Conservation (phyloP, 1,140 invertebrate genomes). For the Cydia strobilella region DNA sequence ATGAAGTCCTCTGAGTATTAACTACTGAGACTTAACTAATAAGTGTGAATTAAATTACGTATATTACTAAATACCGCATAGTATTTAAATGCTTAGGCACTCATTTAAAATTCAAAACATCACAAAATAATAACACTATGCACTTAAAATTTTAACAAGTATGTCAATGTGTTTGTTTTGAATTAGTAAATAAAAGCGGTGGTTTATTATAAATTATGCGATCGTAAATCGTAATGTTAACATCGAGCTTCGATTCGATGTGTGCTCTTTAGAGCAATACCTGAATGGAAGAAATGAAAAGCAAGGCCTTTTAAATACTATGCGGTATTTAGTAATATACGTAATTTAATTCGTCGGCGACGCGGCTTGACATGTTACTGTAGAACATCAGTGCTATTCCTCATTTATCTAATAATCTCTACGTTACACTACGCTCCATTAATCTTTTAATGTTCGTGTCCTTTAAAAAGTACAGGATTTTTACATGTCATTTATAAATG, state of each 20-base stretch:
- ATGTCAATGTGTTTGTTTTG: neutral
- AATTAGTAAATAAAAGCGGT: neutral
- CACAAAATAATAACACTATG: neutral
- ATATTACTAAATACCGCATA: neutral
- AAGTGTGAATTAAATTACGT: neutral
- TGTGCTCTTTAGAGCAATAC: no score
- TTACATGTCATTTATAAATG: conserved; percentile 9
- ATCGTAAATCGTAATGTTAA: no score
- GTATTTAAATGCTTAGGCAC: neutral
- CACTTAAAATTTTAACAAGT: neutral
- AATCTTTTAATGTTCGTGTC: neutral
- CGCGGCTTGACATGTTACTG: conserved; percentile 19
- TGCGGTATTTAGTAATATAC: no score
- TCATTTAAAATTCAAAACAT: neutral
- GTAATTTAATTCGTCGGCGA: no score
- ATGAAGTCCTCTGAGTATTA: neutral
- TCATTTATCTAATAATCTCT: conserved; percentile 21
- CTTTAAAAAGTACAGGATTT: conserved; percentile 4
- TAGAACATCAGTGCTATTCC: conserved; percentile 24
- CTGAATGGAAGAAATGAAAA: no score
- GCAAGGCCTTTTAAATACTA: no score
- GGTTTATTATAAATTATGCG: conserved; percentile 1
- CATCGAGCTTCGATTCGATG: no score
- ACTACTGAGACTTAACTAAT: neutral
- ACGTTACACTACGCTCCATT: conserved; percentile 26